Base-by-base conservation (phyloP, 1,140 invertebrate species). In the Arion vulgaris region DNA sequence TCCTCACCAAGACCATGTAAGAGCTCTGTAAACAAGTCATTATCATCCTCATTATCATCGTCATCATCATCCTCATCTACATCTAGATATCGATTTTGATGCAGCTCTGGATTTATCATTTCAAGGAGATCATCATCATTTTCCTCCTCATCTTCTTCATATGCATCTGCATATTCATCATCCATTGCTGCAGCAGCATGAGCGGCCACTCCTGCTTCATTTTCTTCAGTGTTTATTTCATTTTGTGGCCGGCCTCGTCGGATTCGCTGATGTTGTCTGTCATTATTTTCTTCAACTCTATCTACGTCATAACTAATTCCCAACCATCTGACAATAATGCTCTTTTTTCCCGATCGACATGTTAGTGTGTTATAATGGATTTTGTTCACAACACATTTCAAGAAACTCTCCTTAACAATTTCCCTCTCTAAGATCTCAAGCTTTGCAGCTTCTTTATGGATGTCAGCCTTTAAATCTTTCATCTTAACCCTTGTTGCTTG, bases 341-440 rank as follows among this genome's bases (percentile, higher is more conserved):
- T 86, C 0, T 75, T 75, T 28, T 53, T 80, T 49, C 69, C 68
- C 23, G 72, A 17, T 23, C 15, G 39, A 1, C 34, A 19, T 39
- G 49, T 82, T n/a, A 87, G 74, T 34, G 62, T 28, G 17, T 83
- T 13, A 69, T 68, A 84, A 71, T 75, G 62, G n/a, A 77, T 19
- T 38, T 76, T 2, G 38, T 71, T 75, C 75, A 88, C 88, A 38
- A 79, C 83, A 41, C 80, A 68, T 69, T 84, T 69, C 19, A 88
- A 74, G 39, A 76, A 79, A 36, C 74, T 39, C 28, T 86, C 85
- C 38, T 86, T 82, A 11, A 90, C 39, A 49, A 89, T 87, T 72
- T 85, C 83, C 74, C 80, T 72, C 81, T 82, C 81, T 34, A 85
- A 80, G 9, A 84, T 72, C 78, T 89, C 84, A 34, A 90, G 82